Conservation (phyloP, 1,140 invertebrate species). For the Papilio aristodemus region DNA sequence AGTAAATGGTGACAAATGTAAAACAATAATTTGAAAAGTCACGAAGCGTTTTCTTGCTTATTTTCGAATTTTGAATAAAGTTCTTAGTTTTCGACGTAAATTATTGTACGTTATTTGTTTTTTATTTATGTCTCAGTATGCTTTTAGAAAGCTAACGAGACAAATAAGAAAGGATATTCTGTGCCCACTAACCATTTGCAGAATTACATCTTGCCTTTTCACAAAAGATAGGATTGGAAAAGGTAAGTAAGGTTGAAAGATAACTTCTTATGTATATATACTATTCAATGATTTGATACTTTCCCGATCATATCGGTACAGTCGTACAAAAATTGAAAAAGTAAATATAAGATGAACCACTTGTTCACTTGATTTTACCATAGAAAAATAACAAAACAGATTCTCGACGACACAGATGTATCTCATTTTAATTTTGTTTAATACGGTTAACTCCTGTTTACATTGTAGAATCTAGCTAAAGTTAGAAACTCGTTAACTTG, state of each 20-base stretch:
- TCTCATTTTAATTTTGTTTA: neutral
- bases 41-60: neutral
- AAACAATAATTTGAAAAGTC: neutral
- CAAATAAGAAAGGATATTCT: too few relatives aligned
- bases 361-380: too few relatives aligned
- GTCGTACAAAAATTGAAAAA: too few relatives aligned
- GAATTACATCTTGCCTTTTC: too few relatives aligned
- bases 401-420: neutral
- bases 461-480: neutral
- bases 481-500: constrained; percentile 9
- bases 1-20: neutral
- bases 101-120: neutral
- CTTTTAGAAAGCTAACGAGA: too few relatives aligned
- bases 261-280: too few relatives aligned
- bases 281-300: too few relatives aligned
- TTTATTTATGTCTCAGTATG: neutral
- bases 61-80: neutral
- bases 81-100: neutral
- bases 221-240: too few relatives aligned
- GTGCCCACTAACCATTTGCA: too few relatives aligned
- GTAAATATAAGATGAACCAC: too few relatives aligned
- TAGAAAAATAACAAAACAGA: neutral
- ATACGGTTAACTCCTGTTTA: neutral
- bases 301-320: too few relatives aligned
- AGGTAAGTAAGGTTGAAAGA: too few relatives aligned